Conservation (phyloP, 2,888 invertebrate species). For the Andricus quercusramuli region DNA sequence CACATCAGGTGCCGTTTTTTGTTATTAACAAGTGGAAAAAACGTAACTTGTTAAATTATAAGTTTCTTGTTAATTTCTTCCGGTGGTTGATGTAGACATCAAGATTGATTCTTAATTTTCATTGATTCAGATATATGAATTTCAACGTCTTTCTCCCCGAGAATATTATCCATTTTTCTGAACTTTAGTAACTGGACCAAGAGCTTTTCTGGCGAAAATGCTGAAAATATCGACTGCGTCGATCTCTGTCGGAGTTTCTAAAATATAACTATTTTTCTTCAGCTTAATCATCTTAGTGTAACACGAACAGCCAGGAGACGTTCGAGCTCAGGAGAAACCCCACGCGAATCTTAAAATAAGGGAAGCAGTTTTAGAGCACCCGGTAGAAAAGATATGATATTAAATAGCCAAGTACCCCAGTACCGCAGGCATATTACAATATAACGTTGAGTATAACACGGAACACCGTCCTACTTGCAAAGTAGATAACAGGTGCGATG, state of each 20-base stretch:
- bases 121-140: not conserved
- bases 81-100: not conserved
- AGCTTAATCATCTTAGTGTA: not conserved
- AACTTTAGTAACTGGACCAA: not conserved
- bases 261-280: not conserved
- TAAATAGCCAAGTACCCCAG: slow-evolving; percentile 60
- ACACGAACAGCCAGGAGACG: not conserved
- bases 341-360: slow-evolving; percentile 14
- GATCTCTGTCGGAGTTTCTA: not conserved
- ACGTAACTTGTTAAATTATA: not conserved
- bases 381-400: slow-evolving; percentile 61
- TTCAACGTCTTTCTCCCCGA: not conserved
- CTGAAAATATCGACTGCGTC: not conserved
- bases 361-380: slow-evolving; percentile 46
- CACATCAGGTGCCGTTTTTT: no score
- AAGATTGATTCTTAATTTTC: not conserved
- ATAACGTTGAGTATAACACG: slow-evolving; percentile 52
- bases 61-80: not conserved
- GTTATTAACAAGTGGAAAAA: not conserved
- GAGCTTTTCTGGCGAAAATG: not conserved
- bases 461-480: slow-evolving; percentile 55
- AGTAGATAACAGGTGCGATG: slow-evolving; percentile 58
- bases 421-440: slow-evolving; percentile 56
- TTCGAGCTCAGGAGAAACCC: not conserved
- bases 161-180: not conserved